These are phyloP conservation scores for Orientallactaga bullata DNA, from an alignment of 2,113 vertebrate genomes.

Conservation along the genomic window DNA sequence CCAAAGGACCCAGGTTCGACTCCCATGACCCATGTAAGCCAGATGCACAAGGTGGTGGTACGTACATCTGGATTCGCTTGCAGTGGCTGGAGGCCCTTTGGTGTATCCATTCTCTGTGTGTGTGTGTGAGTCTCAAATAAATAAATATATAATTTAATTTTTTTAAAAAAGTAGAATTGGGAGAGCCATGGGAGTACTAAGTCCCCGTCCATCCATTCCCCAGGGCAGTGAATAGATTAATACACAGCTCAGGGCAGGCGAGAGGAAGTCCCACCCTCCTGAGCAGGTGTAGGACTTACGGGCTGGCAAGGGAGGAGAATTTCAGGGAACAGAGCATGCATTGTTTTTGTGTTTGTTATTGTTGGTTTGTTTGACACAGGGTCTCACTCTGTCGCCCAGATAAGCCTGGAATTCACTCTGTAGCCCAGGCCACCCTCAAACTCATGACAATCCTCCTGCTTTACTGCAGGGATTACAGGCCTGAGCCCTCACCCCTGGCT, in stretches of 20 bases:
- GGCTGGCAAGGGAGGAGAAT: not conserved
- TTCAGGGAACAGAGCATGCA: not conserved
- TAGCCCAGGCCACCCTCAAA: no score
- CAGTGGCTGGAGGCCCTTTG: no score
- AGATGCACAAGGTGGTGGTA: no score
- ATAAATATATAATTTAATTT: no score
- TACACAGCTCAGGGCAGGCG: rapidly evolving
- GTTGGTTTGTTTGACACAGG: not conserved
- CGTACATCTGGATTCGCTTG: no score
- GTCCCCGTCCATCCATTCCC: not conserved
- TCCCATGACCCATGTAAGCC: no score
- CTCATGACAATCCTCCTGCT: not conserved
- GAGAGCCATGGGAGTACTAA: rapidly evolving
- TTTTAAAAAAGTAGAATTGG: not conserved
- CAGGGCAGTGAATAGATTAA: not conserved
- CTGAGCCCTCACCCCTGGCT: not conserved
- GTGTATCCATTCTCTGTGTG: no score
- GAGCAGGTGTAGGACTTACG: rapidly evolving
- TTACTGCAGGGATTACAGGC: not conserved
- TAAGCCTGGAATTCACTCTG: not conserved
- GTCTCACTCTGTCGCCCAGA: not conserved
- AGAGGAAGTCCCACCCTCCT: not conserved
- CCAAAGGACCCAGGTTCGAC: no score
- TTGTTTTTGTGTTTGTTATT: not conserved
- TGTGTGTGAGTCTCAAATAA: no score